These are phyloP conservation scores for Hedychridium roseum DNA, from an alignment of 2,888 invertebrate genomes.

Conservation along the genomic window DNA sequence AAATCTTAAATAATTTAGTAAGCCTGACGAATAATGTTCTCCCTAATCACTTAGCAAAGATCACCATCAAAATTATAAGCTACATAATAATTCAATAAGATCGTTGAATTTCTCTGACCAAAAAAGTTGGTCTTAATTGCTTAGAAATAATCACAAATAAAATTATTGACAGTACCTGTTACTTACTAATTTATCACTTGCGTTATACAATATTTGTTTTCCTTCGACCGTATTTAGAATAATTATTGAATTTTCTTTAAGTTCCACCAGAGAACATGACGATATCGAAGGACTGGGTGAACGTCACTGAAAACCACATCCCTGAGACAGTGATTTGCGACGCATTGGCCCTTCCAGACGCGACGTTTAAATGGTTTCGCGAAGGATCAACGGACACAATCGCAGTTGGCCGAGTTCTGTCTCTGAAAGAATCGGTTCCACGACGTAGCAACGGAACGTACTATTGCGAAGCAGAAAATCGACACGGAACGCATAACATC, in stretches of 20 bases:
- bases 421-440: constrained; percentile 73
- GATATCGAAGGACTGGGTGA: constrained; percentile 69
- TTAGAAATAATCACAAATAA: too few species aligned
- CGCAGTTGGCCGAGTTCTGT: constrained; percentile 67
- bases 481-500: constrained; percentile 78
- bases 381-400: constrained; percentile 67
- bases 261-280: constrained; percentile 88
- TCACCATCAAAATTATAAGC: too few species aligned
- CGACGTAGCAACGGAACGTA: constrained; percentile 80
- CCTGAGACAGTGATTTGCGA: constrained; percentile 69
- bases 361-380: constrained; percentile 77
- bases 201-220: too few species aligned
- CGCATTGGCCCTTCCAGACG: constrained; percentile 75
- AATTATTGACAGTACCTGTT: too few species aligned
- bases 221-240: background rate
- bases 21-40: too few species aligned
- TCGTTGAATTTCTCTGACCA: too few species aligned
- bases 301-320: constrained; percentile 68
- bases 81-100: too few species aligned
- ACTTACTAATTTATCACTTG: too few species aligned
- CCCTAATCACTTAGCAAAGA: too few species aligned
- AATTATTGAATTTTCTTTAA: constrained; percentile 50
- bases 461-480: constrained; percentile 80
- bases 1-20: too few species aligned
- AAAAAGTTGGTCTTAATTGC: too few species aligned